Conservation (phyloP, 2,888 invertebrate genomes). For the Cantharis nigra region DNA sequence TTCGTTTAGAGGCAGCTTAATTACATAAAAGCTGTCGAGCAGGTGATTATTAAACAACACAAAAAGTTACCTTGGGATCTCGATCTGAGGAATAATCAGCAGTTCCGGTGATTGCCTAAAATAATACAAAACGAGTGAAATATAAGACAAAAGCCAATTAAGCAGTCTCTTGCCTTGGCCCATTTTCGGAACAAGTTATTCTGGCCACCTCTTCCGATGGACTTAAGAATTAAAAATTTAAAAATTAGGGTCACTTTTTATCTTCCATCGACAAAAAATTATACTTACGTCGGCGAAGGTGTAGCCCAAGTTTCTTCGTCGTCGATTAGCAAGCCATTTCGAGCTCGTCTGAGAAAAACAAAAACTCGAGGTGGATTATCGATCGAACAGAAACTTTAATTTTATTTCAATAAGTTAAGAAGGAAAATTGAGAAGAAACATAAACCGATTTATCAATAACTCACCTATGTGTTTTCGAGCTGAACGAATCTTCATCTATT, state of each 20-base stretch:
- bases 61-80: conserved; percentile 35
- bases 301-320: conserved; percentile 45
- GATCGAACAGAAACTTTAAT: background rate
- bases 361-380: background rate
- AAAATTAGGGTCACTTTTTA: conserved; percentile 17
- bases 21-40: background rate
- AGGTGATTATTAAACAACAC: background rate
- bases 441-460: background rate
- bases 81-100: conserved; percentile 34
- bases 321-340: conserved; percentile 40
- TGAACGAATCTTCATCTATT: conserved; percentile 38
- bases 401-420: background rate
- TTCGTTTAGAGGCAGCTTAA: background rate
- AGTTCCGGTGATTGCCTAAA: conserved; percentile 36
- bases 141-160: background rate
- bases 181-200: background rate
- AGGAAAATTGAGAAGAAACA: background rate
- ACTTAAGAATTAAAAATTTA: background rate
- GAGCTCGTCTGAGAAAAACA: conserved; percentile 32
- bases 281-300: conserved; percentile 41
- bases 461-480: conserved; percentile 45
- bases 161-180: background rate
- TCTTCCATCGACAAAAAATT: conserved; percentile 14
- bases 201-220: conserved; percentile 6
- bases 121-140: background rate